Conservation (phyloP, 2,797 vertebrate genomes). For the Poecilia gillii region DNA sequence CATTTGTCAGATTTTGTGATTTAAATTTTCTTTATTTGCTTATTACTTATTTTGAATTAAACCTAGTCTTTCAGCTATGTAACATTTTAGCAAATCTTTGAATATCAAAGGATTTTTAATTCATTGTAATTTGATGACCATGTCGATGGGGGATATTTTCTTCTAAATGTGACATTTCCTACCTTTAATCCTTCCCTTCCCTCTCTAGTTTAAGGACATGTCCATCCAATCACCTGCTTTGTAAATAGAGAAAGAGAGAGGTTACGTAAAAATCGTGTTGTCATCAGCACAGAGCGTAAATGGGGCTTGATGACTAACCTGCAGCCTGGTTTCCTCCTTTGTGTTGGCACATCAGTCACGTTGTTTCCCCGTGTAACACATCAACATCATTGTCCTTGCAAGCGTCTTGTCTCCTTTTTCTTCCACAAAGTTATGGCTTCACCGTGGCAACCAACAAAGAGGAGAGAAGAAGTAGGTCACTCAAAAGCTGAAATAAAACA, state of each 20-base stretch:
- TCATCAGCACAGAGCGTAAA: slow-evolving; percentile 4
- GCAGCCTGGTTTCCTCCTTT: slow-evolving; percentile 24
- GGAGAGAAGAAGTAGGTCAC: slow-evolving; percentile 72
- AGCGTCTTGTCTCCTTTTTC: slow-evolving; percentile 28
- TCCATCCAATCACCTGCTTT: background rate
- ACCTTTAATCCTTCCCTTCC: background rate
- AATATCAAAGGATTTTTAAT: background rate
- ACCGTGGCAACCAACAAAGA: slow-evolving; percentile 59
- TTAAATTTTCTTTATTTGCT: background rate
- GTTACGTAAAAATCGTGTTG: background rate
- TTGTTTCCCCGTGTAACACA: slow-evolving; percentile 27
- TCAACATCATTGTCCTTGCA: slow-evolving; percentile 32
- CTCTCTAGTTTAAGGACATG: background rate
- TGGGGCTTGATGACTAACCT: slow-evolving; percentile 7
- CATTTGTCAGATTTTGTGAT: background rate
- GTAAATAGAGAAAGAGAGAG: background rate
- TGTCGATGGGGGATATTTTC: background rate
- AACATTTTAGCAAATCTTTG: background rate
- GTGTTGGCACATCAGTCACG: slow-evolving; percentile 24
- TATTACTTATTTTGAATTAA: background rate
- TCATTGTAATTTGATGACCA: background rate
- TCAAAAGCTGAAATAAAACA: slow-evolving; percentile 26
- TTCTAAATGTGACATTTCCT: background rate
- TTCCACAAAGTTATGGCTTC: slow-evolving; percentile 37
- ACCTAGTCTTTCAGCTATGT: background rate